Conservation (phyloP, 2,113 vertebrate genomes). For the Melanerpes aurifrons region DNA sequence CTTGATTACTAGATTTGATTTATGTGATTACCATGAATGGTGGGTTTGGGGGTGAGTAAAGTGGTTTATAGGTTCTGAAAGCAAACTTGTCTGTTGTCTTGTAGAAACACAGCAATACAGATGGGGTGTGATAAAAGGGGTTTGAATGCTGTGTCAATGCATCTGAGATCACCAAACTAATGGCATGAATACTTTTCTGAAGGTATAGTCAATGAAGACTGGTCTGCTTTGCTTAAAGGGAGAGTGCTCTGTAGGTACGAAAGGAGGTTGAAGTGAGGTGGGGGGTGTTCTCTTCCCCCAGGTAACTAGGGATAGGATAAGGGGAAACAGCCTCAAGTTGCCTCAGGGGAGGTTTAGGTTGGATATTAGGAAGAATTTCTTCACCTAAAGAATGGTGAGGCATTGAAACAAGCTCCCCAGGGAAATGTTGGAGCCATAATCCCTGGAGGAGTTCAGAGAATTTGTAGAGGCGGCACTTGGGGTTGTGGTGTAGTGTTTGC, state of each 20-base stretch:
- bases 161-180: background rate
- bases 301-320: too few species aligned
- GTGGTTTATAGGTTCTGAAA: background rate
- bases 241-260: background rate
- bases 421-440: too few species aligned
- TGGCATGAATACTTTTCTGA: background rate
- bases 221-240: background rate
- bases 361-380: too few species aligned
- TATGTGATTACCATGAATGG: background rate
- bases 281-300: too few species aligned
- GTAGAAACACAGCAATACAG: background rate
- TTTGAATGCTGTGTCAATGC: background rate
- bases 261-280: too few species aligned
- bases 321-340: too few species aligned
- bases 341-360: too few species aligned
- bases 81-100: background rate
- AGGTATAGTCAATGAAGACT: accelerated
- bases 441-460: too few species aligned
- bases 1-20: background rate
- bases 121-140: background rate
- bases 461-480: too few species aligned
- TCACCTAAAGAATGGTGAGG: too few species aligned
- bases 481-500: too few species aligned
- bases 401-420: too few species aligned
- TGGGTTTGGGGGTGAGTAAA: background rate